These are phyloP conservation scores for Melinaea menophilus DNA, from an alignment of 2,888 invertebrate species.

Conservation along the genomic window DNA sequence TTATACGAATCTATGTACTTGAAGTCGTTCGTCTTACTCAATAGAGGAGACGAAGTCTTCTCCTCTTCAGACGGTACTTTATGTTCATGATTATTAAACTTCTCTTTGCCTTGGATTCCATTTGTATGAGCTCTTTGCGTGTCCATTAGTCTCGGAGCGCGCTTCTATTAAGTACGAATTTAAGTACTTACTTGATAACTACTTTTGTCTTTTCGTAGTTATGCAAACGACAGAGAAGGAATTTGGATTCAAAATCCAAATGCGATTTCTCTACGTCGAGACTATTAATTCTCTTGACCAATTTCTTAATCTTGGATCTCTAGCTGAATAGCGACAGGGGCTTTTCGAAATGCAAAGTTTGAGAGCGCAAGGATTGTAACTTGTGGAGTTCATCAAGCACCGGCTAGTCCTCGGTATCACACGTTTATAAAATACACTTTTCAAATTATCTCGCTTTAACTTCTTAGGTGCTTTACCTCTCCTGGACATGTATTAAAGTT, in stretches of 20 bases:
- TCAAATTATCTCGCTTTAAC: slow-evolving; percentile 52
- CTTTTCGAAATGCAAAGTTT: slow-evolving; percentile 70
- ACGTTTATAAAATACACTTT: slow-evolving; percentile 69
- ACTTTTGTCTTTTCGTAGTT: slow-evolving; percentile 45
- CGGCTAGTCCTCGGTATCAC: slow-evolving; percentile 74
- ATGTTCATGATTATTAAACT: slow-evolving; percentile 57
- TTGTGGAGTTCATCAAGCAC: slow-evolving; percentile 77
- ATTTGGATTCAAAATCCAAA: slow-evolving; percentile 57
- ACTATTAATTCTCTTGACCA: slow-evolving; percentile 68
- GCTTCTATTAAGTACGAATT: slow-evolving; percentile 51
- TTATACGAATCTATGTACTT: slow-evolving; percentile 61
- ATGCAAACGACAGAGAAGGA: slow-evolving; percentile 40
- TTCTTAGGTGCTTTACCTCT: slow-evolving; percentile 51
- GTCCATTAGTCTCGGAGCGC: slow-evolving; percentile 65
- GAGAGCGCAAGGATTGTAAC: slow-evolving; percentile 70
- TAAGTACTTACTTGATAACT: slow-evolving; percentile 43
- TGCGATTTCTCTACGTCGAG: slow-evolving; percentile 56
- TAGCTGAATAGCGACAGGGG: slow-evolving; percentile 73
- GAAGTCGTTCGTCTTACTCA: slow-evolving; percentile 54
- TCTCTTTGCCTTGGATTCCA: slow-evolving; percentile 71
- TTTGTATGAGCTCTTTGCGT: slow-evolving; percentile 63
- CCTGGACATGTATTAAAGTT: slow-evolving; percentile 74
- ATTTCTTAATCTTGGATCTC: slow-evolving; percentile 80
- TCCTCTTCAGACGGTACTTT: slow-evolving; percentile 72
- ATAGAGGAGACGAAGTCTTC: slow-evolving; percentile 69